A percentile compares a stretch with the other conserved stretches of the same genome.
Conservation (phyloP, 2,797 vertebrate genomes). For the Toxotes lorentzi region DNA sequence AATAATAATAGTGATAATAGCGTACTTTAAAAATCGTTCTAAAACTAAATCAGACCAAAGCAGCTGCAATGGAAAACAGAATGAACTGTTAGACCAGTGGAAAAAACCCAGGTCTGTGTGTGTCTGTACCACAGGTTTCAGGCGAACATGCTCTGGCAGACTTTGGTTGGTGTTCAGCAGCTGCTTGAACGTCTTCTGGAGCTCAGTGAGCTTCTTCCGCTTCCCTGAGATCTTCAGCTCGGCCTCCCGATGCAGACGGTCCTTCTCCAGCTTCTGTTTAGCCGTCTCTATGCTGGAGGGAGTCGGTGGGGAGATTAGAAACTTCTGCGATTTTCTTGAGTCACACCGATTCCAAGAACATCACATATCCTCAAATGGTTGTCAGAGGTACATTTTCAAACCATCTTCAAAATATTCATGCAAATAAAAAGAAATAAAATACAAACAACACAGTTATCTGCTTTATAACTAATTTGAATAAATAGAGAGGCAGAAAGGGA, state of each 20-base stretch:
- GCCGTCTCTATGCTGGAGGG: conserved; percentile 89
- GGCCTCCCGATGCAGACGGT: conserved; percentile 85
- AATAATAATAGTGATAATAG: no score
- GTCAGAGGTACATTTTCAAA: neutral
- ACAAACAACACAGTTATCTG: neutral
- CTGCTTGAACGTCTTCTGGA: conserved; percentile 83
- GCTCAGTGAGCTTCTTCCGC: conserved; percentile 78
- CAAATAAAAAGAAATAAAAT: neutral
- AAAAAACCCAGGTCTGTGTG: neutral
- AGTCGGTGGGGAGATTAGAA: neutral
- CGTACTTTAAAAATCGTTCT: neutral
- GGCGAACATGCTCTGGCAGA: conserved; percentile 88
- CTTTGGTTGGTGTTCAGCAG: conserved; percentile 85
- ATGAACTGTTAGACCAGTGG: no score
- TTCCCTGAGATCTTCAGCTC: conserved; percentile 84
- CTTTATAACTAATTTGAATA: neutral
- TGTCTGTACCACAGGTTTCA: conserved; percentile 83
- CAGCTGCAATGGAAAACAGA: neutral
- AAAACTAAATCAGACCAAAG: neutral
- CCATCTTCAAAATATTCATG: no score
- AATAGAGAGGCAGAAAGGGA: neutral
- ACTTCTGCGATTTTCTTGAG: neutral
- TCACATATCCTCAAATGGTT: neutral
- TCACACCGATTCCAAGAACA: neutral
- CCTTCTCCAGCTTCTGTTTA: conserved; percentile 88